Conservation (phyloP, 2,797 vertebrate species). For the Enteromius afrohamiltoni region DNA sequence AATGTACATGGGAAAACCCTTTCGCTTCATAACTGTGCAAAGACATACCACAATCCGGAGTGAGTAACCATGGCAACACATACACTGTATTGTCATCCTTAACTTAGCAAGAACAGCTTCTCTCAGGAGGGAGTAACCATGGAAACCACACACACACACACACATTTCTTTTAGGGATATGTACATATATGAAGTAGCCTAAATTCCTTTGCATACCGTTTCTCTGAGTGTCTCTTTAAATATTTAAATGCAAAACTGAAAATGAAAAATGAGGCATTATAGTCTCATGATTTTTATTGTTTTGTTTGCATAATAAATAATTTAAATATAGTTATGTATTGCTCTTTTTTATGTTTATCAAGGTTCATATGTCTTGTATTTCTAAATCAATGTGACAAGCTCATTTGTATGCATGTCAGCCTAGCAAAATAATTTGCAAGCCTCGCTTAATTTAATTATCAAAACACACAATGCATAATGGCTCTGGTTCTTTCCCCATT, state of each 20-base stretch:
- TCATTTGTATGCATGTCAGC: conserved; percentile 46
- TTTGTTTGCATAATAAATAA: not conserved
- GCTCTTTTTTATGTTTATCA: not conserved
- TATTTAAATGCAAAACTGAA: conserved; percentile 4
- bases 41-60: conserved; percentile 36
- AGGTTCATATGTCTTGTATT: not conserved
- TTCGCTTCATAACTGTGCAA: conserved; percentile 20
- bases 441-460: conserved; percentile 45
- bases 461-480: conserved; percentile 34
- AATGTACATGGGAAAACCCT: conserved; percentile 9
- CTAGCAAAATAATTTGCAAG: conserved; percentile 31
- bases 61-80: conserved; percentile 57
- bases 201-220: conserved; percentile 9
- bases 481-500: conserved; percentile 21
- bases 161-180: not conserved
- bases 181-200: not conserved
- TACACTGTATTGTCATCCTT: conserved; percentile 50
- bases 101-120: conserved; percentile 43
- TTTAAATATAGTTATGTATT: not conserved
- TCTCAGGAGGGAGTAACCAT: conserved; percentile 51
- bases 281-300: not conserved
- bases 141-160: conserved; percentile 27
- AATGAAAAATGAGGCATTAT: not conserved
- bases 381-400: conserved; percentile 11
- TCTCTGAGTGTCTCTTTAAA: not conserved